These are phyloP conservation scores for Glaucopsyche alexis DNA, from an alignment of 2,888 invertebrate genomes.

Conservation along the genomic window DNA sequence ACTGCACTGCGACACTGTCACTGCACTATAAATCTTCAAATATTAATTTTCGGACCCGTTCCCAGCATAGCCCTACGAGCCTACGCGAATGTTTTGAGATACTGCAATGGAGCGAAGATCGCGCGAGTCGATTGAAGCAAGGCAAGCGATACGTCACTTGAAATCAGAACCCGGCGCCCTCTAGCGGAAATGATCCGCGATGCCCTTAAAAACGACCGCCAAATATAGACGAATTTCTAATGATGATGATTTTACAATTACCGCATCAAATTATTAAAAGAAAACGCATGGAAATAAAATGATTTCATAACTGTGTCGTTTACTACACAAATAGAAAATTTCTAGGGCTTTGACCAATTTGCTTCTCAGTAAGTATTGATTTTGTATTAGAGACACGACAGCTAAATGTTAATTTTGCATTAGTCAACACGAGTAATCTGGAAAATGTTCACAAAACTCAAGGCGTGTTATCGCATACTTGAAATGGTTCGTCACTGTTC, in stretches of 20 bases:
- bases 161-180: slow-evolving; percentile 44
- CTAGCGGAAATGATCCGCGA: slow-evolving; percentile 46
- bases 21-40: slow-evolving; percentile 42
- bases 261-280: slow-evolving; percentile 32
- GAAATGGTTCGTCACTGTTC: slow-evolving; percentile 72
- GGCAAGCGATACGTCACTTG: slow-evolving; percentile 58
- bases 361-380: slow-evolving; percentile 54
- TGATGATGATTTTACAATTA: slow-evolving; percentile 46
- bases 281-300: slow-evolving; percentile 21
- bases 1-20: slow-evolving; percentile 58
- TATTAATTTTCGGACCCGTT: slow-evolving; percentile 46
- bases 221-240: slow-evolving; percentile 46
- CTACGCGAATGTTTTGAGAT: slow-evolving; percentile 57
- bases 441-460: slow-evolving; percentile 47
- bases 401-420: slow-evolving; percentile 44
- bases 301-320: slow-evolving; percentile 7
- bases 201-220: slow-evolving; percentile 63
- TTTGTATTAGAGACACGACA: slow-evolving; percentile 57
- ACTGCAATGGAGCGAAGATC: slow-evolving; percentile 63
- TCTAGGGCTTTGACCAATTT: slow-evolving; percentile 7
- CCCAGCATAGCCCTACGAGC: slow-evolving; percentile 50
- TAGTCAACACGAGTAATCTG: slow-evolving; percentile 43
- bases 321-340: slow-evolving; percentile 6
- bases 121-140: slow-evolving; percentile 45
- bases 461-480: slow-evolving; percentile 72